phyloP scores from a whole-genome alignment of 1,140 invertebrate genomes.

The Pararge aegeria region DNA sequence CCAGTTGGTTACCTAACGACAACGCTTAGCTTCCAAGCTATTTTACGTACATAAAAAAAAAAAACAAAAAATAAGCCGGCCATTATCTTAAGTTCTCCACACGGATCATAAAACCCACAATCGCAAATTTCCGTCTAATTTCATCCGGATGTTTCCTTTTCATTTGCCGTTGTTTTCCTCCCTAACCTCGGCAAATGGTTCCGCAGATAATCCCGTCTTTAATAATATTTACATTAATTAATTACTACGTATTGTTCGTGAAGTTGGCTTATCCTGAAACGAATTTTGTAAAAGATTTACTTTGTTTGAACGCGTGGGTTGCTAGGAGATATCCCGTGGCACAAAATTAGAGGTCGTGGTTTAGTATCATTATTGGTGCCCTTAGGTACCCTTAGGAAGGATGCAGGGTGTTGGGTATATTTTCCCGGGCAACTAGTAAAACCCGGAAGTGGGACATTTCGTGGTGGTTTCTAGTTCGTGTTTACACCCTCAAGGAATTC shows the following conservation, averaged over 20 bases:
- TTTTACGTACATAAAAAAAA: background rate
- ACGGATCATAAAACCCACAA: constrained; percentile 4
- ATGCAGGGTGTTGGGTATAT: no score
- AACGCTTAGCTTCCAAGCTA: no score
- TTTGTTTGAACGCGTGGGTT: background rate
- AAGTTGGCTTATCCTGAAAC: background rate
- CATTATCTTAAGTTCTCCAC: background rate
- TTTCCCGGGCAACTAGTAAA: no score
- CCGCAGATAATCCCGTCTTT: constrained; percentile 4
- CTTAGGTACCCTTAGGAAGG: no score
- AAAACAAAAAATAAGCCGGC: background rate
- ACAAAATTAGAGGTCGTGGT: no score
- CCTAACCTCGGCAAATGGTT: constrained; percentile 4
- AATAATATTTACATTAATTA: constrained; percentile 10
- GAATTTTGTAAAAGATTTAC: background rate
- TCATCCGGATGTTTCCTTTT: constrained; percentile 6
- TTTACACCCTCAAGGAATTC: no score
- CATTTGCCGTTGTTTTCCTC: constrained; percentile 2
- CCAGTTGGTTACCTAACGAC: no score
- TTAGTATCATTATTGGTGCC: no score
- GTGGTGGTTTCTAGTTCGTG: no score
- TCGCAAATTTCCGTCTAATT: background rate
- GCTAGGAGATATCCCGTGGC: no score
- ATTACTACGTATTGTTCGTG: constrained; percentile 1
- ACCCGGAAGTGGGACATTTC: no score